A percentile compares a stretch with the other conserved stretches of the same genome.
Evolutionary conservation across 2,797 vertebrate genomes (phyloP).

Genomic region (Sebastes elongatus): DNA sequence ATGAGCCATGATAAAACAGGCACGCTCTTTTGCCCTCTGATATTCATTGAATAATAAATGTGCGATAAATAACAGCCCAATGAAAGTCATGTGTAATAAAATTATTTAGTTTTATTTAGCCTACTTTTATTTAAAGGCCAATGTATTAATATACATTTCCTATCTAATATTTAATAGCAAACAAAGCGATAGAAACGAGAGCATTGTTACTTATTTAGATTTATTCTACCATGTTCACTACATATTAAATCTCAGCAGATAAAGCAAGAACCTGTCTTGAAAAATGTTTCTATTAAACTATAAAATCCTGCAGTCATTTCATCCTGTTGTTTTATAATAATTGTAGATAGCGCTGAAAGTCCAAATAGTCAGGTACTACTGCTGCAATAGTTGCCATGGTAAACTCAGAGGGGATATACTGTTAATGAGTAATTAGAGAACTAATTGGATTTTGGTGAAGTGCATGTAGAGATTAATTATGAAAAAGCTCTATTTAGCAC

Average conservation of each 20-base stretch:
- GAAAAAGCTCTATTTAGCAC: conserved; percentile 32
- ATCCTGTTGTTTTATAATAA: background rate
- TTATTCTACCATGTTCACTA: background rate
- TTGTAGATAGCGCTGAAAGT: background rate
- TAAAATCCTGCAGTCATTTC: background rate
- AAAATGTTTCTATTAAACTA: background rate
- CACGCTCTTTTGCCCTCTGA: background rate
- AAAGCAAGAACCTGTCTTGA: background rate
- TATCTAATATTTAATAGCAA: background rate
- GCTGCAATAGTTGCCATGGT: conserved; percentile 27
- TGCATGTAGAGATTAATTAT: conserved; percentile 43
- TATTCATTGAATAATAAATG: background rate
- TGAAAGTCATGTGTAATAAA: background rate
- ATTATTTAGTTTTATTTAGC: background rate
- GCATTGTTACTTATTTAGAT: background rate
- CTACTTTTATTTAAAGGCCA: background rate
- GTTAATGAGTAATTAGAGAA: conserved; percentile 46
- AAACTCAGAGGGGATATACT: conserved; percentile 28
- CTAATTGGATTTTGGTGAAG: conserved; percentile 34
- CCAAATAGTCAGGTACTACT: background rate
- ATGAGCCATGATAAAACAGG: conserved; percentile 26
- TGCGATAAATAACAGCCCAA: background rate
- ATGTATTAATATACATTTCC: background rate
- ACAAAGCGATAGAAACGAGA: conserved; percentile 1
- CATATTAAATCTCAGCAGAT: background rate